Conservation (phyloP, 2,113 vertebrate genomes). For the Nyctibius bracteatus region DNA sequence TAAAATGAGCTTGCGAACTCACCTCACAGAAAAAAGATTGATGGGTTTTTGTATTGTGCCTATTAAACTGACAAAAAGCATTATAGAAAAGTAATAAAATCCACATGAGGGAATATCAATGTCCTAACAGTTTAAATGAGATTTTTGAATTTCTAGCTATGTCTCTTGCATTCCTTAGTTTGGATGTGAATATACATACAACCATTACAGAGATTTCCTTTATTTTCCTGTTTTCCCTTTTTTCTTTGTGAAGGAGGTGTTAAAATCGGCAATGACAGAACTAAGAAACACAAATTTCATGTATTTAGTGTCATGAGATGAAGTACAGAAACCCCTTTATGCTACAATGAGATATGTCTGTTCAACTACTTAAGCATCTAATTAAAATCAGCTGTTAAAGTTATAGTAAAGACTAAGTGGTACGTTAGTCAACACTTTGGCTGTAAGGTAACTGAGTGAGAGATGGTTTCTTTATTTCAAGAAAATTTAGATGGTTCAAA, state of each 20-base stretch:
- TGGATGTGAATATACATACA: neutral
- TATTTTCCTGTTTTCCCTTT: neutral
- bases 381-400: neutral
- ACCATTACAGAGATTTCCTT: neutral
- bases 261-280: neutral
- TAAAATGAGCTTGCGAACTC: slow-evolving; percentile 29
- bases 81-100: neutral
- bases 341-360: neutral
- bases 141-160: neutral
- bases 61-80: neutral
- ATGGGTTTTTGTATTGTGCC: neutral
- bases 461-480: neutral
- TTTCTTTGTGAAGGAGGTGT: neutral
- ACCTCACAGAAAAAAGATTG: neutral
- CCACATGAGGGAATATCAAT: neutral
- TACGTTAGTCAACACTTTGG: neutral
- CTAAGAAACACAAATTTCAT: neutral
- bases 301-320: neutral
- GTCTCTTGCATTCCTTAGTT: neutral
- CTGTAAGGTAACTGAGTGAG: neutral
- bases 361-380: neutral
- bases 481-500: neutral
- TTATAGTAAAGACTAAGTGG: neutral
- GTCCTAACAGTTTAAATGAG: neutral
- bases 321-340: neutral